Evolutionary conservation across 1,140 invertebrate genomes (phyloP).

Genomic region (Drosophila albomicans): DNA sequence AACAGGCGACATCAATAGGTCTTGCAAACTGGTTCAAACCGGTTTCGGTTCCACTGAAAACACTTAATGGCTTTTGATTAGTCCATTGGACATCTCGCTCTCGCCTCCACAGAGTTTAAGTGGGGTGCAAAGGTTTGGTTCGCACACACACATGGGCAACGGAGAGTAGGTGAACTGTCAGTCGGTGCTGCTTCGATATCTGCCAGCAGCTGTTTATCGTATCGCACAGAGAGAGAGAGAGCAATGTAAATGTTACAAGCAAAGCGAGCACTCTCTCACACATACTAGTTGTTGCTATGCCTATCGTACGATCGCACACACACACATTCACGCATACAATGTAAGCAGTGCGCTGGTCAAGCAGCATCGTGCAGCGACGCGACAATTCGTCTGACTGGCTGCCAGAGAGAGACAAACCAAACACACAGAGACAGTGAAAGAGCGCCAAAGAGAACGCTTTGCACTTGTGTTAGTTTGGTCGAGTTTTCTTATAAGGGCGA

Average conservation of each 20-base stretch:
- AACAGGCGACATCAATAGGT: conserved; percentile 51
- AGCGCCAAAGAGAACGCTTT: conserved; percentile 8
- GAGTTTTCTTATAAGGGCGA: conserved; percentile 78
- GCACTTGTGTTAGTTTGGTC: conserved; percentile 57
- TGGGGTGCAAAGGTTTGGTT: conserved; percentile 57
- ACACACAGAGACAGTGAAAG: conserved; percentile 9
- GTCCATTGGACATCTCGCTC: conserved; percentile 38
- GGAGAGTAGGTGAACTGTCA: conserved; percentile 30
- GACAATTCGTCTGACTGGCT: conserved; percentile 42
- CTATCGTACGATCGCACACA: conserved; percentile 30
- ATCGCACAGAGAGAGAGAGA: conserved; percentile 3
- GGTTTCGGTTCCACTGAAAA: conserved; percentile 54
- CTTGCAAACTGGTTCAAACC: conserved; percentile 52
- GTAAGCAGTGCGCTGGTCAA: conserved; percentile 39
- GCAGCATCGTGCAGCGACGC: conserved; percentile 26
- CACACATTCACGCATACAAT: conserved; percentile 11
- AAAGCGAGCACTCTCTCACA: not conserved
- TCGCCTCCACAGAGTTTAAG: conserved; percentile 1
- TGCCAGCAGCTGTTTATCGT: conserved; percentile 36
- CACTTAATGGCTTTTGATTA: conserved; percentile 47
- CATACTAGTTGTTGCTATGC: conserved; percentile 38
- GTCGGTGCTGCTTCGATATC: conserved; percentile 24
- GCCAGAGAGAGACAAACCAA: conserved; percentile 15
- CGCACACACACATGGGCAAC: not conserved
- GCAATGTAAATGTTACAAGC: conserved; percentile 30